Evolutionary conservation across 2,888 invertebrate species (phyloP).

Genomic region (Iselma pallidipennis): DNA sequence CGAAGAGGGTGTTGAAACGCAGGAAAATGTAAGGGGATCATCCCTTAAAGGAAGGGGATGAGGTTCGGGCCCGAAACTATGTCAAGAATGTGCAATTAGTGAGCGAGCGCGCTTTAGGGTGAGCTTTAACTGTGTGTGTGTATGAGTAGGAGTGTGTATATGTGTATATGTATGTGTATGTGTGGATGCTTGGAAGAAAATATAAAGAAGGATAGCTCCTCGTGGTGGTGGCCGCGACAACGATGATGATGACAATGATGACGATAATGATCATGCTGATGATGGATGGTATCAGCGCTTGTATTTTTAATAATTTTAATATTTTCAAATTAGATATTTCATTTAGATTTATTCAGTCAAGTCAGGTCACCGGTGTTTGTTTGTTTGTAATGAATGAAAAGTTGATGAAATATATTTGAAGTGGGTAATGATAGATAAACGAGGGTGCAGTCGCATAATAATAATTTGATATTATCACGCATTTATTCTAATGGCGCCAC

Average conservation of each 20-base stretch:
- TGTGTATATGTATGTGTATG: slow-evolving; percentile 28
- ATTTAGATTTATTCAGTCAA: slow-evolving; percentile 35
- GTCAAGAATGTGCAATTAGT: slow-evolving; percentile 97
- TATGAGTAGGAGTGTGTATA: not conserved
- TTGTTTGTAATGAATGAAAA: slow-evolving; percentile 22
- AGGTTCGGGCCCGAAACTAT: slow-evolving; percentile 84
- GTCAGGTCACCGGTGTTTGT: not conserved
- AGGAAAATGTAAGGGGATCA: slow-evolving; percentile 38
- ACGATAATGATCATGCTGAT: not conserved
- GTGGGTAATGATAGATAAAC: slow-evolving; percentile 18
- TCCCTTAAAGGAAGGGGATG: slow-evolving; percentile 52
- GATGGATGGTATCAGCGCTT: slow-evolving; percentile 29
- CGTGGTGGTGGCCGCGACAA: slow-evolving; percentile 24
- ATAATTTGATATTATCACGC: slow-evolving; percentile 26
- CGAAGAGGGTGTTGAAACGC: slow-evolving; percentile 24
- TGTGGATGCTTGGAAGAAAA: slow-evolving; percentile 62
- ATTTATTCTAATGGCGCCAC: slow-evolving; percentile 2
- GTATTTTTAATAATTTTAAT: slow-evolving; percentile 33
- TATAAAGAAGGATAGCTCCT: slow-evolving; percentile 68
- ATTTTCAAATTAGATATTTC: slow-evolving; percentile 33
- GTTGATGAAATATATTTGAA: slow-evolving; percentile 30
- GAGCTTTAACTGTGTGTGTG: slow-evolving; percentile 28
- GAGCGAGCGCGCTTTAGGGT: slow-evolving; percentile 70
- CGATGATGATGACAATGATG: slow-evolving; percentile 31
- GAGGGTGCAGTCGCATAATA: slow-evolving; percentile 21